Base-by-base conservation (phyloP, 2,888 invertebrate species). In the Petrolisthes cinctipes region DNA sequence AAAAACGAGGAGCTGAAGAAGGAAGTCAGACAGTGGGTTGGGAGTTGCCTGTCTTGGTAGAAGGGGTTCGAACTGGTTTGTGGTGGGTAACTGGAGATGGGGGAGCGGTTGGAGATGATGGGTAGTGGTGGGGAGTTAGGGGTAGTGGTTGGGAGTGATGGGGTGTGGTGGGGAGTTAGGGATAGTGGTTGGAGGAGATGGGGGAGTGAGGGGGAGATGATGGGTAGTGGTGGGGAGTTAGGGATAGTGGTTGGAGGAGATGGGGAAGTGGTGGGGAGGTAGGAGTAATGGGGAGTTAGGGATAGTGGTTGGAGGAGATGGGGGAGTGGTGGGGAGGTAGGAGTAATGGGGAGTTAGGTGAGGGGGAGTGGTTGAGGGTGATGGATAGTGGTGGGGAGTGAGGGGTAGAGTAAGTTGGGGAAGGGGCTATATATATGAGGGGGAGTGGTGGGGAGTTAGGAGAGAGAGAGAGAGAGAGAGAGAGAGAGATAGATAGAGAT, bases 401-500 rank as follows among this genome's bases (percentile, higher is more conserved):
- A 61, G 14, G 61, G 17, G 61, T 9, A 61, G 61, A 61, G 61
- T 9, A 17, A 17, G 9, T 61, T 61, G 61, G 61, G 37, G 37
- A 37, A 37, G 37, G 37, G 37, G 37, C 1, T 37, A 37, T 37
- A 37, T 37, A 37, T 37, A 37, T 37, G 37, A 37, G 37, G 37
- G 37, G 37, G 37, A 37, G 37, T 2, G 17, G 61, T 61, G 61
- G 1, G 61, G 61, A 17, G 3, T 9, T 11, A 3, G 17, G 1
- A 17, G 61, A 61, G 61, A 61, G 61, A 17, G 3, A 79, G n/a
- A 76, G 76, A 37, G 76, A 37, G 78, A 17, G n/a, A 53, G 78
- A 51, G 78, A 53, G 78, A 53, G 71, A 71, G 9, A 66, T 5
- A 57, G 81, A 81, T 61, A 81, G 61, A 81, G 81, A 81, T 61